Base-by-base conservation (phyloP, 1,140 invertebrate species). In the Dinoponera quadriceps region DNA sequence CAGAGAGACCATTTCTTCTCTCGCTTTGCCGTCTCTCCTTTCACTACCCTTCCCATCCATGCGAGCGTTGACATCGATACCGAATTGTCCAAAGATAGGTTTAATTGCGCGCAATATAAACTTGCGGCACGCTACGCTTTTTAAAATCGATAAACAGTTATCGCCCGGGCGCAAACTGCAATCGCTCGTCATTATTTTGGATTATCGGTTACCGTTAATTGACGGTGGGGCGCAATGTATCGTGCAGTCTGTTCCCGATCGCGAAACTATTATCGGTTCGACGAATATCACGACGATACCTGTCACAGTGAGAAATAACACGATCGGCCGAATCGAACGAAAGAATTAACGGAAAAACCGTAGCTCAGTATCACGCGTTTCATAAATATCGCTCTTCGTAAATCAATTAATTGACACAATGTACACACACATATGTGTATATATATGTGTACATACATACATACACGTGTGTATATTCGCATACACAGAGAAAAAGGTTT, bases 131-230 rank as follows among this genome's bases (percentile, higher is more conserved):
- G 51, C 60, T 77, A 29, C 65, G 75, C 65, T 80, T 84, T 84
- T 73, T 82, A 82, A 44, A 82, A 84, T 84, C 83, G 77, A 82
- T 66, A 82, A 82, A 84, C 78, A 82, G 71, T 82, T 84, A 84
- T 84, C 78, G 54, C 77, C 38, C 57, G 60, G 77, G 83, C 83
- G 66, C 48, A 84, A 81, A 81, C 83, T 65, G 59, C 83, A 81
- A 84, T 84, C 83, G 83, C 62, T 71, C 80, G 83, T 82, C 83
- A 84, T 84, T 84, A 84, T 81, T 81, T 81, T 72, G 77, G 83
- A 84, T 84, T 84, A 84, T 84, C 83, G 83, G 77, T 84, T 71
- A 84, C 77, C 83, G 77, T 84, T 84, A 84, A 84, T 84, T 83
- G 82, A 78, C 82, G 82, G 54, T 62, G 63, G 63, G n/a, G 51